phyloP scores from a whole-genome alignment of 2,888 invertebrate species.

The Tuberolachnus salignus region DNA sequence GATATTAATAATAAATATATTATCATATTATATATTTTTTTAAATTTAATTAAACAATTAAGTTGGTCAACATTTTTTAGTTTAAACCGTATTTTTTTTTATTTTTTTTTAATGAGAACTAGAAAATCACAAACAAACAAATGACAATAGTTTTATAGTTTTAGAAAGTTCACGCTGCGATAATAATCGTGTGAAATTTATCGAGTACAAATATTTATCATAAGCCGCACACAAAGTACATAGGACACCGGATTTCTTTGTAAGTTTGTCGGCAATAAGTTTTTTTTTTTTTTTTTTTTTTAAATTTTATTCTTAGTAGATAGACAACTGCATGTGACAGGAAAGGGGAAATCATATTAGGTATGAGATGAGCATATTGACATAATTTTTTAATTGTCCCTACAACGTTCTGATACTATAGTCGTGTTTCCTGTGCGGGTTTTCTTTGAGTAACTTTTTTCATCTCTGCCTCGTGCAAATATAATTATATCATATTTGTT shows the following conservation, averaged over 20 bases:
- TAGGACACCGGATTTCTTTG: conserved; percentile 33
- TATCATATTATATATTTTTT: too few species aligned
- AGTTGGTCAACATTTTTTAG: too few species aligned
- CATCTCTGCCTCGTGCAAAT: conserved; percentile 1
- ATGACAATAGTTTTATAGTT: not conserved
- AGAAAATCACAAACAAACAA: not conserved
- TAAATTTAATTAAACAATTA: too few species aligned
- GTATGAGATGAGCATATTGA: conserved; percentile 39
- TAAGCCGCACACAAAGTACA: conserved; percentile 10
- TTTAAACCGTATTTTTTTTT: not conserved
- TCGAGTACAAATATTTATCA: conserved; percentile 34
- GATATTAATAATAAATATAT: not conserved
- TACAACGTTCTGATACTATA: conserved; percentile 20
- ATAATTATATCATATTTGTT: conserved; percentile 11
- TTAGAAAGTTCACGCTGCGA: conserved; percentile 42
- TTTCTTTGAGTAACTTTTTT: conserved; percentile 44
- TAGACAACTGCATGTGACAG: not conserved
- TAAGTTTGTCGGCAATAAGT: conserved; percentile 22
- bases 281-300: too few species aligned
- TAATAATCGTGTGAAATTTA: conserved; percentile 23
- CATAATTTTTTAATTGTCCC: conserved; percentile 48
- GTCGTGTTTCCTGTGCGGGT: conserved; percentile 42
- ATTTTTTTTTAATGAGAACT: not conserved
- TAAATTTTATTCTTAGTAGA: not conserved
- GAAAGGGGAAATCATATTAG: conserved; percentile 24